Evolutionary conservation across 2,797 vertebrate species (phyloP).

Genomic region (Gadopsis marmoratus): DNA sequence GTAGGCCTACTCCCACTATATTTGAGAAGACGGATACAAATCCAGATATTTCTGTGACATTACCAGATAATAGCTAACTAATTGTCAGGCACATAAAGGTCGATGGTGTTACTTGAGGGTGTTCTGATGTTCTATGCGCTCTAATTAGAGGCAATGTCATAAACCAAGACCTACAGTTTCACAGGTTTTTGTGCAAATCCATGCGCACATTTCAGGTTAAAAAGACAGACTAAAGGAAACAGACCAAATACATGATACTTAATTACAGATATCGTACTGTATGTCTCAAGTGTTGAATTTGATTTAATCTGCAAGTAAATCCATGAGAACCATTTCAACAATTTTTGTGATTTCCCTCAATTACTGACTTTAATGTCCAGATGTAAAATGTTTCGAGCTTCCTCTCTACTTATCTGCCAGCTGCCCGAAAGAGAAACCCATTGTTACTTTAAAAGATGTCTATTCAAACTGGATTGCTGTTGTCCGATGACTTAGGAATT

Average conservation of each 20-base stretch:
- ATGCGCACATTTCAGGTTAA: not conserved
- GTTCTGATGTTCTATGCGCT: not conserved
- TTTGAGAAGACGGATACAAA: too few species aligned
- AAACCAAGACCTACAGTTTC: too few species aligned
- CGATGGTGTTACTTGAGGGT: too few species aligned
- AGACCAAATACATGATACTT: too few species aligned
- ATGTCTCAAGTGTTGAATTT: not conserved
- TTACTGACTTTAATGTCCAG: conserved; percentile 32
- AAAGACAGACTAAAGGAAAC: not conserved
- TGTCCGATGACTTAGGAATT: conserved; percentile 33
- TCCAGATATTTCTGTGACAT: too few species aligned
- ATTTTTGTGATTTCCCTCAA: conserved; percentile 13
- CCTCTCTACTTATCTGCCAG: conserved; percentile 35
- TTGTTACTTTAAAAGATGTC: conserved; percentile 47
- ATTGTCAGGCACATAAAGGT: too few species aligned
- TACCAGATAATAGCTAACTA: too few species aligned
- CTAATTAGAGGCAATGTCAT: not conserved
- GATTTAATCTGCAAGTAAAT: too few species aligned
- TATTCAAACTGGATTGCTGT: conserved; percentile 35
- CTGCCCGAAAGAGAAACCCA: conserved; percentile 43
- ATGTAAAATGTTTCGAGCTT: conserved; percentile 27
- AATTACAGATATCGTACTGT: not conserved
- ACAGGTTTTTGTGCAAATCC: too few species aligned
- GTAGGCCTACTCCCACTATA: too few species aligned
- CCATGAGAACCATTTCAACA: not conserved